Percentiles rank a stretch among this genome's conserved stretches.
Evolutionary conservation across 2,888 invertebrate species (phyloP).

Genomic region (Eupithecia exiguata): DNA sequence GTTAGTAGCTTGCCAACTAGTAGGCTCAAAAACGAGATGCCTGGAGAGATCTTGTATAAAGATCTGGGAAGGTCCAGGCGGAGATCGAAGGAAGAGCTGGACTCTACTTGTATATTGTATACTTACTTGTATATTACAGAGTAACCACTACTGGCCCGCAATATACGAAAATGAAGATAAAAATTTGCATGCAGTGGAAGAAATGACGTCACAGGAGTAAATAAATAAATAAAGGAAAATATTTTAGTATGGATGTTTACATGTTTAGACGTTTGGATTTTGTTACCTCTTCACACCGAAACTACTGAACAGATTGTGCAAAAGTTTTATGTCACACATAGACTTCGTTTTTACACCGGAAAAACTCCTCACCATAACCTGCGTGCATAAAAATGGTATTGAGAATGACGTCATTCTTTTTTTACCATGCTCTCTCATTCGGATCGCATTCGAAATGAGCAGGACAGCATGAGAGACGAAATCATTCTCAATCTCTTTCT

Average conservation of each 20-base stretch:
- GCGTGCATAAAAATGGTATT: no score
- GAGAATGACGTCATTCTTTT: no score
- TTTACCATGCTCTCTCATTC: no score
- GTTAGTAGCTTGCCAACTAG: neutral
- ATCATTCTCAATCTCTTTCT: no score
- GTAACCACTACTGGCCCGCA: neutral
- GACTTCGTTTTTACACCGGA: neutral
- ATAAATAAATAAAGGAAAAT: no score
- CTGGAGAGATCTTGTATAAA: neutral
- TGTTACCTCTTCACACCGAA: neutral
- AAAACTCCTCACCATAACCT: no score
- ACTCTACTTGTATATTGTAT: neutral
- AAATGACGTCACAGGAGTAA: no score
- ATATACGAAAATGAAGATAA: neutral
- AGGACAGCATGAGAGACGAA: no score
- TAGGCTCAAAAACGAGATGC: neutral
- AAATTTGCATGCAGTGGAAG: neutral
- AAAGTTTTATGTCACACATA: neutral
- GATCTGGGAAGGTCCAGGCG: neutral
- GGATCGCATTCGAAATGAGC: no score
- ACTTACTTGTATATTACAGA: neutral
- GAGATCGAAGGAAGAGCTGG: neutral
- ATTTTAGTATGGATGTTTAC: no score
- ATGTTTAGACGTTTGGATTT: neutral
- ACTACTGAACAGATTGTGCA: neutral